A percentile compares a stretch with the other conserved stretches of the same genome.
Conservation (phyloP, 2,888 invertebrate species). For the Troides aeacus region DNA sequence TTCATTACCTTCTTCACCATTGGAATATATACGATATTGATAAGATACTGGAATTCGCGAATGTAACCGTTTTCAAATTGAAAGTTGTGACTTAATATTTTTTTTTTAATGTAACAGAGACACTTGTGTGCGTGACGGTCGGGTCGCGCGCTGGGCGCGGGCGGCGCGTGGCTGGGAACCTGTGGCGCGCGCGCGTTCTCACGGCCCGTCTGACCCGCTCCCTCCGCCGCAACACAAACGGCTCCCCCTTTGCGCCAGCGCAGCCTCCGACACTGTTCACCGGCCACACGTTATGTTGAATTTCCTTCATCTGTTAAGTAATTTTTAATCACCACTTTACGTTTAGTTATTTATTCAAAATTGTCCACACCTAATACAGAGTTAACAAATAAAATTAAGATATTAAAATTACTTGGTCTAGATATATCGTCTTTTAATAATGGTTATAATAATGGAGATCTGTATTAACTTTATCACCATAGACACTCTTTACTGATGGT, state of each 20-base stretch:
- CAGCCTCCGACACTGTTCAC: slow-evolving; percentile 25
- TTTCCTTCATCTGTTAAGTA: background rate
- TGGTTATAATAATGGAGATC: too few relatives aligned
- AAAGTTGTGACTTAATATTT: background rate
- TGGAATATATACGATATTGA: too few relatives aligned
- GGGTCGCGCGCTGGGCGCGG: slow-evolving; percentile 56
- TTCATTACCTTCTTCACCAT: too few relatives aligned
- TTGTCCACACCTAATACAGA: too few relatives aligned
- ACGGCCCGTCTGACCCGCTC: slow-evolving; percentile 71
- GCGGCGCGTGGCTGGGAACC: slow-evolving; percentile 79
- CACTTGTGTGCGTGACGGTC: slow-evolving; percentile 33
- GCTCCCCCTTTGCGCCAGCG: slow-evolving; percentile 32
- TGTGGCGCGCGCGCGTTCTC: slow-evolving; percentile 78
- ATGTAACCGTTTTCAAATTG: background rate
- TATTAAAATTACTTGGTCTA: too few relatives aligned
- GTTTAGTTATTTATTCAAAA: too few relatives aligned
- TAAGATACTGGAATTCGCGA: background rate
- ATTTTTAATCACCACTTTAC: too few relatives aligned
- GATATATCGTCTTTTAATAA: too few relatives aligned
- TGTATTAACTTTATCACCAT: too few relatives aligned
- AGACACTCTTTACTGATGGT: too few relatives aligned
- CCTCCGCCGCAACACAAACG: slow-evolving; percentile 31
- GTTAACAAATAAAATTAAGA: too few relatives aligned
- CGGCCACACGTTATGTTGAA: slow-evolving; percentile 24
- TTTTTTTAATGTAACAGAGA: slow-evolving; percentile 11